phyloP scores from a whole-genome alignment of 2,797 vertebrate genomes.

The Paedocypris micromegethes region DNA sequence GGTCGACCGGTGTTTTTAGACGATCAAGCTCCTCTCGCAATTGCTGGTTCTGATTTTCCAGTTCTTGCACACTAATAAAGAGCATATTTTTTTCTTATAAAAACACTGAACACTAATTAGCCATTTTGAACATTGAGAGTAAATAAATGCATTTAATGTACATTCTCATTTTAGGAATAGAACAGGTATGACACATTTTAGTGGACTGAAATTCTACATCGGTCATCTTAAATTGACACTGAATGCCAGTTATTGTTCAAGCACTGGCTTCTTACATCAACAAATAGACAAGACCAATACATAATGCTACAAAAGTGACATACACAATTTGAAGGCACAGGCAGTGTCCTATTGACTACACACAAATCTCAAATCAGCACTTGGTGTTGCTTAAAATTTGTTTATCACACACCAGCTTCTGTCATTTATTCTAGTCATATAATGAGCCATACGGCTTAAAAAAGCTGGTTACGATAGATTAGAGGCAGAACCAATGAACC shows the following conservation, averaged over 20 bases:
- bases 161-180: too few relatives aligned
- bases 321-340: slow-evolving; percentile 74
- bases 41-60: slow-evolving; percentile 72
- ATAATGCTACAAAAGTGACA: slow-evolving; percentile 32
- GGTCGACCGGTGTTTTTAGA: slow-evolving; percentile 63
- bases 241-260: background rate
- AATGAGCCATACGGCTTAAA: too few relatives aligned
- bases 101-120: background rate
- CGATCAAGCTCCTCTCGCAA: slow-evolving; percentile 69
- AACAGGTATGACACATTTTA: too few relatives aligned
- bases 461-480: background rate
- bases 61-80: slow-evolving; percentile 70
- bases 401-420: slow-evolving; percentile 34
- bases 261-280: background rate
- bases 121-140: background rate
- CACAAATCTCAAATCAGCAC: slow-evolving; percentile 27
- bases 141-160: too few relatives aligned
- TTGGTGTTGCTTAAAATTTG: slow-evolving; percentile 38
- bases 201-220: too few relatives aligned
- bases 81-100: background rate
- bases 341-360: slow-evolving; percentile 67
- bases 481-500: slow-evolving; percentile 16
- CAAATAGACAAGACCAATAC: background rate
- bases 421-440: slow-evolving; percentile 27
- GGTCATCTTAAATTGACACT: too few relatives aligned